Evolutionary conservation across 1,140 invertebrate genomes (phyloP).

Genomic region (Maniola jurtina): DNA sequence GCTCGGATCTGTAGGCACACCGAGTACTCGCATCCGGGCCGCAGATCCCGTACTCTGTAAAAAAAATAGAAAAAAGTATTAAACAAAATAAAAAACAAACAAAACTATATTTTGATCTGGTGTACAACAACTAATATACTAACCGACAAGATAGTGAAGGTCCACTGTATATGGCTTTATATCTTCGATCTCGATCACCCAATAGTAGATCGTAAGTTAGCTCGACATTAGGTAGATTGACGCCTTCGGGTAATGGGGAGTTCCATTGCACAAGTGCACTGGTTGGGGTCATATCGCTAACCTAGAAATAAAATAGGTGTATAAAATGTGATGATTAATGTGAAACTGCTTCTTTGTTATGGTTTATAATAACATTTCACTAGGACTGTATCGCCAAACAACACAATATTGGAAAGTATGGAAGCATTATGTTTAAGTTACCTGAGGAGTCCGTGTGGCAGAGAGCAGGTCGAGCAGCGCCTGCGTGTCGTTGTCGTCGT

Average conservation of each 20-base stretch:
- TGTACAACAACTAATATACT: conserved; percentile 20
- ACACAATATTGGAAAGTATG: no score
- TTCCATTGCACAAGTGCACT: conserved; percentile 90
- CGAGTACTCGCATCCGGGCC: conserved; percentile 89
- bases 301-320: conserved; percentile 77
- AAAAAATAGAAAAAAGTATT: conserved; percentile 2
- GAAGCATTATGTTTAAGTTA: conserved; percentile 16
- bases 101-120: background rate
- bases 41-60: conserved; percentile 85
- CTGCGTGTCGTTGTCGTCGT: conserved; percentile 83
- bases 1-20: conserved; percentile 83
- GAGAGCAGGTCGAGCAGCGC: conserved; percentile 85
- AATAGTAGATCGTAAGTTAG: conserved; percentile 88
- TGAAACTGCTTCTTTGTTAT: no score
- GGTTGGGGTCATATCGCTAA: conserved; percentile 87
- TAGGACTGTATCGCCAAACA: no score
- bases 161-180: conserved; percentile 89
- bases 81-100: background rate
- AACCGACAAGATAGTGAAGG: conserved; percentile 83
- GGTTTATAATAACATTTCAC: no score
- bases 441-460: conserved; percentile 85
- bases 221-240: conserved; percentile 78
- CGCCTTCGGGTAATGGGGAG: conserved; percentile 82
- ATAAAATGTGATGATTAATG: no score
- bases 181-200: conserved; percentile 86